phyloP scores from a whole-genome alignment of 2,113 vertebrate species.

The Trematocara unimaculatum region DNA sequence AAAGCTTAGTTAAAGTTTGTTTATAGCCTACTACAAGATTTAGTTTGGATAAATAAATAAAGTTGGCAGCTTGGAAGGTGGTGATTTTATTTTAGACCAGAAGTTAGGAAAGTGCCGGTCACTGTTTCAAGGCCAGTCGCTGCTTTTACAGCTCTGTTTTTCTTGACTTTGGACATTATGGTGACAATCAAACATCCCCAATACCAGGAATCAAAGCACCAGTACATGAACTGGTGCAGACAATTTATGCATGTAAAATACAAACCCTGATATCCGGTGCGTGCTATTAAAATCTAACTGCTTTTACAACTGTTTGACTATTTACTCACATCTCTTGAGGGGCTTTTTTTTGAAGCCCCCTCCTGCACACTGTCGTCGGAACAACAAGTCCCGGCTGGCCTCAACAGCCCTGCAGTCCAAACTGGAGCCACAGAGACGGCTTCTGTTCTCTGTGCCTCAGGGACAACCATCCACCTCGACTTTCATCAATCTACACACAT shows the following conservation, averaged over 20 bases:
- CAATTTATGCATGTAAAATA: not conserved
- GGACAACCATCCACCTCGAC: not conserved
- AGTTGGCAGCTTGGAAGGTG: not conserved
- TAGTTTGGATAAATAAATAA: not conserved
- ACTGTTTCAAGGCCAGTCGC: not conserved
- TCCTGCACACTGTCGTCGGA: not conserved
- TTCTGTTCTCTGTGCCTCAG: not conserved
- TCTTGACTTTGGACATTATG: not conserved
- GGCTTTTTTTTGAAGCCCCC: not conserved
- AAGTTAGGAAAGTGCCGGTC: not conserved
- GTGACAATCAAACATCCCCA: not conserved
- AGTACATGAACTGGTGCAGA: not conserved
- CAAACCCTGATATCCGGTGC: not conserved
- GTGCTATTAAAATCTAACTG: not conserved
- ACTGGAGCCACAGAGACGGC: not conserved
- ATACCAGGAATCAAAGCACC: not conserved
- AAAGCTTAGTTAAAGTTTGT: not conserved
- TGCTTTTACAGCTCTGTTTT: not conserved
- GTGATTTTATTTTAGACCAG: not conserved
- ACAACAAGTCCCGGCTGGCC: conserved; percentile 32
- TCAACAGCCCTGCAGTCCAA: not conserved
- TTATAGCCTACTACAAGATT: not conserved
- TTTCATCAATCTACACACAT: conserved; percentile 1
- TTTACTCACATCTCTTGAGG: not conserved
- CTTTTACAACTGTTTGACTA: not conserved